Percentiles rank a stretch among this genome's conserved stretches.
phyloP scores from a whole-genome alignment of 1,140 invertebrate species.

The Steinernema feltiae region DNA sequence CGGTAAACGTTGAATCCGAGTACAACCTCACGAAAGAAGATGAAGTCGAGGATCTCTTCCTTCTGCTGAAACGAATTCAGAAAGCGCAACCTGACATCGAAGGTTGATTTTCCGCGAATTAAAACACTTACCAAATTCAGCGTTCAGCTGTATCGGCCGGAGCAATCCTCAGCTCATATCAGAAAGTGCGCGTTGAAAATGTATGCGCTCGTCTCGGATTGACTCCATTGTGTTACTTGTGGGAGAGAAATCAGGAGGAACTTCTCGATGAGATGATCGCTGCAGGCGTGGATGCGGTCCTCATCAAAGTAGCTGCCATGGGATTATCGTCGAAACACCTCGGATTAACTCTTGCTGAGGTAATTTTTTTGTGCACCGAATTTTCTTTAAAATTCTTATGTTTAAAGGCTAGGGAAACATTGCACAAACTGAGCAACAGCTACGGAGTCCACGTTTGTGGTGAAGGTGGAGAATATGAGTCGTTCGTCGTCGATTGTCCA shows the following conservation, averaged over 20 bases:
- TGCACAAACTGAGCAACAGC: conserved; percentile 62
- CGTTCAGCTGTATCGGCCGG: conserved; percentile 88
- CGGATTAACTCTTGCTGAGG: conserved; percentile 75
- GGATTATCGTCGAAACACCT: conserved; percentile 78
- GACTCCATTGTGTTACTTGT: conserved; percentile 81
- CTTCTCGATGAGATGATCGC: conserved; percentile 94
- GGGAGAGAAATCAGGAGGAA: conserved; percentile 85
- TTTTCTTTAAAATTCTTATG: too few species aligned
- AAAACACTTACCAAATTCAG: conserved; percentile 18
- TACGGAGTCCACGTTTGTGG: conserved; percentile 95
- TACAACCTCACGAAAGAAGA: conserved; percentile 80
- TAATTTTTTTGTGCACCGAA: conserved; percentile 60
- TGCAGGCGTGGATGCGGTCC: conserved; percentile 79
- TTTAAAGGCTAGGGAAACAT: conserved; percentile 67
- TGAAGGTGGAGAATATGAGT: conserved; percentile 98
- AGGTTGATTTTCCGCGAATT: conserved; percentile 41
- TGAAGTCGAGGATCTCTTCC: conserved; percentile 97
- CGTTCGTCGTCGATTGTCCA: conserved; percentile 91
- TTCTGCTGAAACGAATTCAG: conserved; percentile 75
- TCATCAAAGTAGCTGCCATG: conserved; percentile 73
- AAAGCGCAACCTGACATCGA: conserved; percentile 61
- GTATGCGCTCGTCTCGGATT: conserved; percentile 86
- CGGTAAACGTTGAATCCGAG: conserved; percentile 67
- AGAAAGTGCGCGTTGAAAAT: conserved; percentile 91
- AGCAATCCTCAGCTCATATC: conserved; percentile 94